Evolutionary conservation across 2,888 invertebrate species (phyloP).

Genomic region (Sceliomorpha sp.): DNA sequence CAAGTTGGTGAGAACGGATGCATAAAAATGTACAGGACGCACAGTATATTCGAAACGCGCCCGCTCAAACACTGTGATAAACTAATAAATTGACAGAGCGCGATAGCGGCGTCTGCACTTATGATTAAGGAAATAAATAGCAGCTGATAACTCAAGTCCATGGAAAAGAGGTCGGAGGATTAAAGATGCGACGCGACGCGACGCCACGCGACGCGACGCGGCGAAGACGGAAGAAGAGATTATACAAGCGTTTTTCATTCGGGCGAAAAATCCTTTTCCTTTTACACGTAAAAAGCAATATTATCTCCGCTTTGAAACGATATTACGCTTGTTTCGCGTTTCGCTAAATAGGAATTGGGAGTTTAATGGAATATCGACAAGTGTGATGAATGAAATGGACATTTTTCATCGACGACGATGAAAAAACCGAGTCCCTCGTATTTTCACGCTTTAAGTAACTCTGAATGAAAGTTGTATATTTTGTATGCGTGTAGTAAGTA

Average conservation of each 20-base stretch:
- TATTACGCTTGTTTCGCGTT: no score
- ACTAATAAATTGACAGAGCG: not conserved
- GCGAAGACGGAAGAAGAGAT: no score
- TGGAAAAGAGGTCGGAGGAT: not conserved
- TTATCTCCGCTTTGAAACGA: no score
- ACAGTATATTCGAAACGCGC: no score
- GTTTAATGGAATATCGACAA: no score
- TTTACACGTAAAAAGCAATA: no score
- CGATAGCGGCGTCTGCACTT: not conserved
- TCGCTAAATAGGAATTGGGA: no score
- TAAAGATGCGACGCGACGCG: not conserved
- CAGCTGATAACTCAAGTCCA: not conserved
- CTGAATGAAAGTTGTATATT: constrained; percentile 9
- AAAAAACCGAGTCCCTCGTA: not conserved
- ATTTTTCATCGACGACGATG: no score
- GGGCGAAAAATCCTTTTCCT: no score
- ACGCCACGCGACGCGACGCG: not conserved
- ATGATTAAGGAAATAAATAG: constrained; percentile 4
- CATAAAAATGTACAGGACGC: no score
- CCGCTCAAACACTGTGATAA: not conserved
- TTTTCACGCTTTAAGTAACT: not conserved
- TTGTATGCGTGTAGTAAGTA: not conserved
- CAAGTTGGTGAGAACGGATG: no score
- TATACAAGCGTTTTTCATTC: no score
- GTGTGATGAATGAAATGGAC: not conserved